These are phyloP conservation scores for Brachionus angularis DNA, from an alignment of 1,140 invertebrate genomes.

Conservation along the genomic window DNA sequence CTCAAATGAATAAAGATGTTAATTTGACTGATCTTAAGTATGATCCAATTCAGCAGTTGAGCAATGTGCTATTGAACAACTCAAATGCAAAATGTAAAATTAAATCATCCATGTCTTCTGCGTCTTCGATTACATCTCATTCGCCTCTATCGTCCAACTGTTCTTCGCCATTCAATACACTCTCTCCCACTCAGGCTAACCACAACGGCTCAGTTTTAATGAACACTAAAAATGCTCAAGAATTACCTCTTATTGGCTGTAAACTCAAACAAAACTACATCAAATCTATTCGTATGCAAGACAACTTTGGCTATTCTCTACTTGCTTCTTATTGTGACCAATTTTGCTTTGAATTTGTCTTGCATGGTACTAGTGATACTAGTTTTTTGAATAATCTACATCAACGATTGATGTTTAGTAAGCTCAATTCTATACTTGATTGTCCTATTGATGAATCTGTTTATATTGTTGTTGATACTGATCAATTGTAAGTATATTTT, in stretches of 20 bases:
- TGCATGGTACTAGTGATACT: conserved; percentile 20
- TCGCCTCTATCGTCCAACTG: no score
- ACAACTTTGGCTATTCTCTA: conserved; percentile 28
- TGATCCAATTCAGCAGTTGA: background rate
- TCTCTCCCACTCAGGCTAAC: no score
- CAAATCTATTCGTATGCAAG: conserved; percentile 3
- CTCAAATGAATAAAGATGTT: background rate
- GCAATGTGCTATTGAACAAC: background rate
- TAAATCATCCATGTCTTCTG: background rate
- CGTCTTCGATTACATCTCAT: background rate
- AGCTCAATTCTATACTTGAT: conserved; percentile 10
- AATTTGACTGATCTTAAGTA: background rate
- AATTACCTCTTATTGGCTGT: conserved; percentile 8
- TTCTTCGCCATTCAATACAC: no score
- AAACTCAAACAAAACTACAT: background rate
- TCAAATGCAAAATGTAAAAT: background rate
- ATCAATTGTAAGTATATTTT: conserved; percentile 44
- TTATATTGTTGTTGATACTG: conserved; percentile 33
- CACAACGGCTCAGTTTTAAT: no score
- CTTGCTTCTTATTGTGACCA: conserved; percentile 29
- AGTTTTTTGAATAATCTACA: conserved; percentile 1
- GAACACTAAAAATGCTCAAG: background rate
- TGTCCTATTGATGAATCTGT: conserved; percentile 15
- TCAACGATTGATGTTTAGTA: conserved; percentile 17
- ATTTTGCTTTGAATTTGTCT: conserved; percentile 36